Base-by-base conservation (phyloP, 2,797 vertebrate genomes). In the Siniperca obscura region DNA sequence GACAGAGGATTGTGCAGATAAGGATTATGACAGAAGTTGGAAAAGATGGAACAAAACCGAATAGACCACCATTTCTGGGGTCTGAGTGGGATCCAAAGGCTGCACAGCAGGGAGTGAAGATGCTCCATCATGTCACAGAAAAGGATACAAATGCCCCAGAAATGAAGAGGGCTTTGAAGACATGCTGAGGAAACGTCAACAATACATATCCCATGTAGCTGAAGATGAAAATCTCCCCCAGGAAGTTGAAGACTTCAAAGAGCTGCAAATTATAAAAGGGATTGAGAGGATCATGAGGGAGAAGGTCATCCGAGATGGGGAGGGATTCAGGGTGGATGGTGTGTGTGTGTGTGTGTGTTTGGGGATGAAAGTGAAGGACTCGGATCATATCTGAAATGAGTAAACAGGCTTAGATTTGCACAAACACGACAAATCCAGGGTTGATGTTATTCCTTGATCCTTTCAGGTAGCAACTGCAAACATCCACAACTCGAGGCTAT, bases 211-310 rank as follows among this genome's bases (percentile, higher is more conserved):
- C 96, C 96, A 97, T 97, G 91, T 96, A 97, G 86, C 96, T 95
- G 94, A 97, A 97, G 95, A 97, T 96, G 93, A 97, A 96, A 21
- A 97, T 97, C 94, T 97, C 97, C 77, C 96, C 96, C 92, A 97
- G 92, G 94, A 97, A 97, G 92, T 94, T 97, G 95, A 97, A 95
- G 90, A 97, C 97, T 94, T 97, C 96, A 91, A 97, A 97, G 91
- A 97, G 92, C 97, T 97, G 95, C 86, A 96, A 94, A 7, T 84
- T 94, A 93, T 93, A 65, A 96, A 90, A 88, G 42, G 79, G 74
- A 89, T 81, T 84, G 74, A 75, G 78, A 89, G 70, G 78, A 88
- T 89, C 68, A 73, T 77, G 81, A 90, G 82, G 66, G 76, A 92
- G 86, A 84, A 84, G 90, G 90, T 92, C 88, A 91, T 78, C 19